These are phyloP conservation scores for Allenopithecus nigroviridis DNA, from an alignment of 2,797 vertebrate genomes.

Conservation along the genomic window DNA sequence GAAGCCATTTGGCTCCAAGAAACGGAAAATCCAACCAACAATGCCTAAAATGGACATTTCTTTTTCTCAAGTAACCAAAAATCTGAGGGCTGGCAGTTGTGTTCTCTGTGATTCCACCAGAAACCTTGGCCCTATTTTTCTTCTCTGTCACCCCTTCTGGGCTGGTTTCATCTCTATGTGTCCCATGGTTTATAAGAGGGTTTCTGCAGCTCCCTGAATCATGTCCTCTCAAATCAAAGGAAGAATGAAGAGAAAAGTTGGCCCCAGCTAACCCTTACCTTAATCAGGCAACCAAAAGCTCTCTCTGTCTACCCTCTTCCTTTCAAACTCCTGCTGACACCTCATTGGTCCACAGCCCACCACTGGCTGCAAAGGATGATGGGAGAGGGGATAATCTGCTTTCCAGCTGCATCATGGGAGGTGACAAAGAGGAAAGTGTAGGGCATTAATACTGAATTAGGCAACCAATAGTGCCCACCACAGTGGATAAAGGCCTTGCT, in stretches of 20 bases:
- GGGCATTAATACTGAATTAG: background rate
- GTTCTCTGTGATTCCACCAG: background rate
- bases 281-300: background rate
- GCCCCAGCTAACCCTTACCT: background rate
- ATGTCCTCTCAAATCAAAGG: background rate
- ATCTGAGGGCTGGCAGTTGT: background rate
- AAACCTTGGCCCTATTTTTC: background rate
- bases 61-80: slow-evolving; percentile 23
- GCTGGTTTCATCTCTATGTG: background rate
- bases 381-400: no score
- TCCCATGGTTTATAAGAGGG: background rate
- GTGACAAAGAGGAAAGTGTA: background rate
- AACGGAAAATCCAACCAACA: background rate
- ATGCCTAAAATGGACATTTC: background rate
- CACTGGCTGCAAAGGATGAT: background rate
- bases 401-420: background rate
- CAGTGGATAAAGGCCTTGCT: background rate
- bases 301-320: background rate
- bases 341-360: background rate
- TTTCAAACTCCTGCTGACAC: background rate
- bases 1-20: background rate
- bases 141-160: background rate
- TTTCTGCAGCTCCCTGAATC: background rate
- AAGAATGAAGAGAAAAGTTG: background rate
- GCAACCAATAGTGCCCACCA: fast-evolving